Base-by-base conservation (phyloP, 1,140 invertebrate species). In the Drosophila navojoa region DNA sequence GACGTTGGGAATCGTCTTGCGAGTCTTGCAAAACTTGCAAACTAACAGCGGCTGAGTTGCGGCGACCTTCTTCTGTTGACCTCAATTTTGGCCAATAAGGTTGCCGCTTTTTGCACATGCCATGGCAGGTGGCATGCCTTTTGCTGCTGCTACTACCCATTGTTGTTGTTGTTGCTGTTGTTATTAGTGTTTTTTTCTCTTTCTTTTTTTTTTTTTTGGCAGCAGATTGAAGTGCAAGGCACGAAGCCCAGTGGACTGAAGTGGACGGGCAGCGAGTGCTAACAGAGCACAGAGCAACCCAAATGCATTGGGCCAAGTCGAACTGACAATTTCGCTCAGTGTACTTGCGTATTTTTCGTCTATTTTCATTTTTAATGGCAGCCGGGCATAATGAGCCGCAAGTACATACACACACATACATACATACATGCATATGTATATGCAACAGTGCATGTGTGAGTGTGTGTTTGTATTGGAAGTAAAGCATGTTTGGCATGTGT, bases 61-160 rank as follows among this genome's bases (percentile, higher is more conserved):
- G 38, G 44, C 82, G 81, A 86, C 82, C 82, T 86, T 87, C 84
- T 87, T 81, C 59, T 52, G 82, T 58, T 86, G 81, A 87, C 81
- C 81, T 64, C 82, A 86, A 86, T 86, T 81, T 77, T 45, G 81
- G 77, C 81, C 81, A 84, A 79, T 84, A 84, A 79, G 80, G 80
- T 71, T 81, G 66, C 25, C 54, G 15, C 49, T 64, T 63, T 61
- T 59, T 55, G 32, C 57, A 72, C 57, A 72, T 29, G 27, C 6
- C 71, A 72, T 58, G 62, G 62, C 69, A 71, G 69, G 69, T 71
- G 22, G 49, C 59, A 75, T 49, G 58, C 42, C 27, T 61, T 44
- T 11, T 38, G 35, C 11, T 38, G 35, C 11, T 38, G 35, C 32
- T 35, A 11, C 42, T 79, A 22, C 19, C 3, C 1, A 22, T 22